Conservation (phyloP, 2,888 invertebrate genomes). For the Aporophyla nigra region DNA sequence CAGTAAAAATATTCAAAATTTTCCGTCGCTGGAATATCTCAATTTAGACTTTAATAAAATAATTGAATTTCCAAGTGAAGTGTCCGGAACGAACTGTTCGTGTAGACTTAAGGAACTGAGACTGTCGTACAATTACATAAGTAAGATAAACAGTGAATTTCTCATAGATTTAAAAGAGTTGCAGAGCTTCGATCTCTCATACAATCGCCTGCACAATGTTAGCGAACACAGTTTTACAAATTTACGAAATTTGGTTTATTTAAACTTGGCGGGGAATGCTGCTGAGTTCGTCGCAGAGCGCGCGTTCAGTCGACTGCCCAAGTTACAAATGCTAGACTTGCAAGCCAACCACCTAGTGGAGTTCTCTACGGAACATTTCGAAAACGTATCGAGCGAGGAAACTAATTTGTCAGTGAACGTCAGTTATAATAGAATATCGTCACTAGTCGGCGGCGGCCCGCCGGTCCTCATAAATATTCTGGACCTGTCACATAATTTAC, state of each 20-base stretch:
- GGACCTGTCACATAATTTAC: constrained; percentile 92
- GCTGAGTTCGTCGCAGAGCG: constrained; percentile 92
- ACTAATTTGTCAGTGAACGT: constrained; percentile 93
- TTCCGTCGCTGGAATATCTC: constrained; percentile 93
- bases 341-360: constrained; percentile 93
- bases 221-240: constrained; percentile 92
- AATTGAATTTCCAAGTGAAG: constrained; percentile 92
- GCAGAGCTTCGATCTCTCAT: constrained; percentile 93
- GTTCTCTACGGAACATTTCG: constrained; percentile 92
- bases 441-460: constrained; percentile 75
- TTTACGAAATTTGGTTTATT: constrained; percentile 93
- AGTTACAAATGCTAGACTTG: constrained; percentile 93
- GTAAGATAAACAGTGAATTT: constrained; percentile 92
- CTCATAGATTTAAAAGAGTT: constrained; percentile 92
- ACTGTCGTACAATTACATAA: constrained; percentile 94
- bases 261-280: constrained; percentile 95
- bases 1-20: constrained; percentile 92
- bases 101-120: constrained; percentile 94
- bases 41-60: constrained; percentile 96
- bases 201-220: constrained; percentile 93
- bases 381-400: constrained; percentile 91
- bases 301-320: constrained; percentile 93
- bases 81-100: constrained; percentile 82
- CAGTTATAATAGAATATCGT: constrained; percentile 92
- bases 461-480: constrained; percentile 90